Conservation (phyloP, 2,113 vertebrate species). For the Toxotes jaculatrix region DNA sequence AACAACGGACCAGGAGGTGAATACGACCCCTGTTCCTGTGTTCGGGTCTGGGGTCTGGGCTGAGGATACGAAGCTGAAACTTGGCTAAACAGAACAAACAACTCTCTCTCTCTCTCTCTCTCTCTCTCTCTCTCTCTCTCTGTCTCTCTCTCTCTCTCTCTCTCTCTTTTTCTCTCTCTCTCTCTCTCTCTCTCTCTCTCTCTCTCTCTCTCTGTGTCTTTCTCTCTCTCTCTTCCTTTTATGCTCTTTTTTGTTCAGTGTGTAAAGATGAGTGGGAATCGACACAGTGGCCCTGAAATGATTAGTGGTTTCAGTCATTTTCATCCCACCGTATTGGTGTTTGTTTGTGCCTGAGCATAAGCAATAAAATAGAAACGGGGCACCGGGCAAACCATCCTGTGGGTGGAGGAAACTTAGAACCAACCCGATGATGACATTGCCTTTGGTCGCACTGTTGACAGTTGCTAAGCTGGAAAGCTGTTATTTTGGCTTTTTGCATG, state of each 20-base stretch:
- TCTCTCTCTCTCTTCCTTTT: background rate
- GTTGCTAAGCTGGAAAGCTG: slow-evolving; percentile 62
- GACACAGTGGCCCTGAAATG: slow-evolving; percentile 68
- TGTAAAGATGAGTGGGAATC: slow-evolving; percentile 49
- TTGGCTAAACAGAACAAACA: slow-evolving; percentile 16
- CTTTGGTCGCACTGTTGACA: slow-evolving; percentile 70
- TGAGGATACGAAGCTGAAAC: slow-evolving; percentile 1
- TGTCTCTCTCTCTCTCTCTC: background rate
- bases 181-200: background rate
- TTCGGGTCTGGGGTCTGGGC: slow-evolving; percentile 7
- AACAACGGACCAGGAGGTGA: background rate
- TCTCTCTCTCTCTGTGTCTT: background rate
- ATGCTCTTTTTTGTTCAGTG: slow-evolving; percentile 13
- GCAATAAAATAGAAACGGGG: slow-evolving; percentile 63
- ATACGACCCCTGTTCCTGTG: background rate
- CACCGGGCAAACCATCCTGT: slow-evolving; percentile 59
- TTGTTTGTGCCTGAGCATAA: slow-evolving; percentile 65
- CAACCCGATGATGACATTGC: slow-evolving; percentile 69
- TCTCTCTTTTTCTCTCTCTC: background rate
- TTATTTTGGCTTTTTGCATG: slow-evolving; percentile 67
- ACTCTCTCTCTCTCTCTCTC: background rate
- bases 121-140: background rate
- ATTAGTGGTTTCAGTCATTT: slow-evolving; percentile 72
- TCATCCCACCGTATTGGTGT: slow-evolving; percentile 63
- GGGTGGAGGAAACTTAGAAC: slow-evolving; percentile 69